Evolutionary conservation across 2,888 invertebrate species (phyloP), one percentile per base, ranked within the genome.

Genomic region (Acleris sparsana): DNA sequence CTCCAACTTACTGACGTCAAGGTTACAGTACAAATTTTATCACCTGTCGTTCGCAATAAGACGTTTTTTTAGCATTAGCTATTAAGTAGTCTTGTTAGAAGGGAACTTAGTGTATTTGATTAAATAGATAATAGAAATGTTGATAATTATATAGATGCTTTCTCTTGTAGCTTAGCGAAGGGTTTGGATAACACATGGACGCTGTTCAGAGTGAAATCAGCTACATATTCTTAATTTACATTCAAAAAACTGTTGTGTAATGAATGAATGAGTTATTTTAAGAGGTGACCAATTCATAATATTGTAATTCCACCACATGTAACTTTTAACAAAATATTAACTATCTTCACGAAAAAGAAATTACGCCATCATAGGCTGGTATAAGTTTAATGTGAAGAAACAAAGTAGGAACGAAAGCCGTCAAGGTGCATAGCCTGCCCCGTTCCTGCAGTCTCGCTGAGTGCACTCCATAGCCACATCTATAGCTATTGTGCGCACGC

Each of bases 401-500:
- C n/a, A 61, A 61, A 46, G 9, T 53, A 18, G 39, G 51, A 29
- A 17, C 43, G 52, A 39, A 39, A n/a, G 16, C 46, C 61, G 53
- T 16, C 61, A 53, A 61, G 61, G 61, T 61, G 61, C 63, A 58
- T 44, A 53, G 49, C 43, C 49, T 59, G 64, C 53, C 53, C 46
- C 57, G 66, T 66, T 39, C 57, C 66, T 66, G 66, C 62, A 62
- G 62, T 57, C 62, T 66, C 62, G 61, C 46, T 25, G 60, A 65
- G 65, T 65, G 65, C 65, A 65, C 60, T 60, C 61, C 61, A 65
- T 61, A 65, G 52, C 58, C 25, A 52, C 18, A 57, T 44, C 62
- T 66, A 62, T 66, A 66, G 57, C 33, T 52, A 53, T 29, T 44
- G 20, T 25, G 33, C 52, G 56, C 11, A 16, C 76, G 68, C 80